Evolutionary conservation across 23 tunicate genomes (phyloP).

Genomic region (Halocynthia aurantium): DNA sequence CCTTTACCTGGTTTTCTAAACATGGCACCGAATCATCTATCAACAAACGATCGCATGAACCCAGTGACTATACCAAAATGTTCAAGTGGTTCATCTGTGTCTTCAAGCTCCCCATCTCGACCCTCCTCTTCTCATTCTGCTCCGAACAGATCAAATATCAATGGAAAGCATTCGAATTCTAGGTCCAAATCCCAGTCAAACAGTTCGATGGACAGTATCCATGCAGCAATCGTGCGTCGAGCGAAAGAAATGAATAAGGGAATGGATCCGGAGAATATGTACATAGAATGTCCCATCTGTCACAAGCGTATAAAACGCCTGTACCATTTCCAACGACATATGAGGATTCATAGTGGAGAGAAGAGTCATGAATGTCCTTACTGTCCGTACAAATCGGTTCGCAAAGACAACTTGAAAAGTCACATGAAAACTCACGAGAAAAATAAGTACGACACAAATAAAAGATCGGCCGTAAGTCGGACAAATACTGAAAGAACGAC

Average conservation of each 20-base stretch:
- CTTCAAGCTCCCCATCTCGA: too few species aligned
- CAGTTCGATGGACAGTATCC: conserved; percentile 58
- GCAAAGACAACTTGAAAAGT: conserved; percentile 94
- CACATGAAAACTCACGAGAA: conserved; percentile 99
- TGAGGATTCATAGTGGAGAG: conserved; percentile 99
- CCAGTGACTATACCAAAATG: too few species aligned
- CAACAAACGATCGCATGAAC: too few species aligned
- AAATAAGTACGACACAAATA: conserved; percentile 52
- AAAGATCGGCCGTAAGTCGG: conserved; percentile 14
- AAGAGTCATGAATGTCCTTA: conserved; percentile 94
- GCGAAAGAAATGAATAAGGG: conserved; percentile 95
- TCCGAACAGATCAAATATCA: too few species aligned
- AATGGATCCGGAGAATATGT: conserved; percentile 98
- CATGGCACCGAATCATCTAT: conserved; percentile 4
- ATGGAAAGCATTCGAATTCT: not conserved
- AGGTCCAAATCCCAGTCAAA: conserved; percentile 12
- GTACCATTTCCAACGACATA: conserved; percentile 98
- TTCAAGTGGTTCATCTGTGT: too few species aligned
- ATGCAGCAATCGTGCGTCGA: conserved; percentile 89
- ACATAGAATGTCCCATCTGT: conserved; percentile 98
- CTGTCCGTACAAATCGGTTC: conserved; percentile 96
- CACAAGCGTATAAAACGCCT: conserved; percentile 97
- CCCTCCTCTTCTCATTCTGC: too few species aligned
- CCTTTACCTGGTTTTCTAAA: not conserved
- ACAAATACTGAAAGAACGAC: not conserved